These are phyloP conservation scores for Drosophila subobscura DNA, from an alignment of 1,140 invertebrate genomes.

Conservation along the genomic window DNA sequence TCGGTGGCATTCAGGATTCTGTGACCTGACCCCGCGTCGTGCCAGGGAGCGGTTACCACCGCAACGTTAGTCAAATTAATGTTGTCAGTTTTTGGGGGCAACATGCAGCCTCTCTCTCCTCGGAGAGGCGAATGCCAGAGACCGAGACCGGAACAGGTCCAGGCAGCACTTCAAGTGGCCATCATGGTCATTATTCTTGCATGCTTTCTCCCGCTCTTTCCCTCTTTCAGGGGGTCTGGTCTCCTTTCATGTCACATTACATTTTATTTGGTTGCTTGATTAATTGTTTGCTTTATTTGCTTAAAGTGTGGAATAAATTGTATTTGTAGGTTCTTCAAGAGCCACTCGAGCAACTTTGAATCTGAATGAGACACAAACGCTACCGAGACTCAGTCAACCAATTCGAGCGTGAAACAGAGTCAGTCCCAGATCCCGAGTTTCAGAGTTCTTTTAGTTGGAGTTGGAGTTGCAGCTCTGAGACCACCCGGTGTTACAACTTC, in stretches of 20 bases:
- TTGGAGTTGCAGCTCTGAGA: conserved; percentile 10
- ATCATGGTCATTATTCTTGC: conserved; percentile 47
- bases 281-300: conserved; percentile 59
- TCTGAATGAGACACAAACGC: neutral
- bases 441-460: conserved; percentile 13
- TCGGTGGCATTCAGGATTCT: neutral
- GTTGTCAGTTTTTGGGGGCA: conserved; percentile 46
- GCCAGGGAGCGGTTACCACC: conserved; percentile 15
- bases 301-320: conserved; percentile 45
- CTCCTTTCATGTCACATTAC: conserved; percentile 54
- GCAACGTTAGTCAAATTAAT: conserved; percentile 63
- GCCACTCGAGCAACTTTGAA: conserved; percentile 22
- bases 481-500: conserved; percentile 34
- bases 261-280: conserved; percentile 61
- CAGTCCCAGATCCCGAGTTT: conserved; percentile 1
- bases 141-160: conserved; percentile 25
- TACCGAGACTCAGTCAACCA: conserved; percentile 24
- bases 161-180: conserved; percentile 46
- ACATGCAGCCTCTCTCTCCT: too few species aligned
- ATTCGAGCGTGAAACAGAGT: conserved; percentile 34
- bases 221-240: conserved; percentile 7
- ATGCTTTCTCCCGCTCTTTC: neutral
- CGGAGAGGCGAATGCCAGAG: neutral
- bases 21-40: conserved; percentile 7
- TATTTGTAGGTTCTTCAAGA: conserved; percentile 13